A percentile compares a stretch with the other conserved stretches of the same genome.
These are phyloP conservation scores for Mesoligia furuncula DNA, from an alignment of 2,888 invertebrate genomes.

Conservation along the genomic window DNA sequence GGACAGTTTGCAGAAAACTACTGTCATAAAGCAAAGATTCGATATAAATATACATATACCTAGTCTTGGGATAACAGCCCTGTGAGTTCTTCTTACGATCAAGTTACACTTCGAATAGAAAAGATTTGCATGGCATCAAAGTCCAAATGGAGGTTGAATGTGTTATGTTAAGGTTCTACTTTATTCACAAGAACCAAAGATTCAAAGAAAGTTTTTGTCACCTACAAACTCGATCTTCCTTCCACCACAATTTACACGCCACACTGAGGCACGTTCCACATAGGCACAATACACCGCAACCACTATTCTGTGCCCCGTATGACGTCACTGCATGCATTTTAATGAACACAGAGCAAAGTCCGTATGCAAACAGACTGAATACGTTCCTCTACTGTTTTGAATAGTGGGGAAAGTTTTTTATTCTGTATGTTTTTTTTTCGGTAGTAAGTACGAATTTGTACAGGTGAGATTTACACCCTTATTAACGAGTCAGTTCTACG, in stretches of 20 bases:
- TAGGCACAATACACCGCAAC: slow-evolving; percentile 56
- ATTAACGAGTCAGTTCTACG: slow-evolving; percentile 1
- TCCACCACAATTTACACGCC: slow-evolving; percentile 36
- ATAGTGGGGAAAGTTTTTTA: slow-evolving; percentile 65
- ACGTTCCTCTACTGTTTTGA: slow-evolving; percentile 70
- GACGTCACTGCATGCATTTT: slow-evolving; percentile 85
- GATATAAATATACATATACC: too few relatives aligned
- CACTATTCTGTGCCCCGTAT: slow-evolving; percentile 58
- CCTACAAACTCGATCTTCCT: background rate
- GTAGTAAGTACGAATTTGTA: background rate
- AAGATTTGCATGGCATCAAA: background rate
- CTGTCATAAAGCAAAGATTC: too few relatives aligned
- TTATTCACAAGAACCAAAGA: background rate
- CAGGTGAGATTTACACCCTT: slow-evolving; percentile 15
- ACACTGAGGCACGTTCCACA: slow-evolving; percentile 45
- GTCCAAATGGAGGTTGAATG: background rate
- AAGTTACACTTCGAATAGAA: background rate
- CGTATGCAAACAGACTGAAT: slow-evolving; percentile 74
- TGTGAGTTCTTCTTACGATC: background rate
- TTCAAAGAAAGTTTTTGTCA: background rate
- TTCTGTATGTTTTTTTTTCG: slow-evolving; percentile 61
- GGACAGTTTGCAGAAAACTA: too few relatives aligned
- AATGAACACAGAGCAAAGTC: slow-evolving; percentile 79
- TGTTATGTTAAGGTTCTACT: background rate
- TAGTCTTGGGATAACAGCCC: too few relatives aligned